Conservation (phyloP, 1,140 invertebrate species). For the Cydia splendana region DNA sequence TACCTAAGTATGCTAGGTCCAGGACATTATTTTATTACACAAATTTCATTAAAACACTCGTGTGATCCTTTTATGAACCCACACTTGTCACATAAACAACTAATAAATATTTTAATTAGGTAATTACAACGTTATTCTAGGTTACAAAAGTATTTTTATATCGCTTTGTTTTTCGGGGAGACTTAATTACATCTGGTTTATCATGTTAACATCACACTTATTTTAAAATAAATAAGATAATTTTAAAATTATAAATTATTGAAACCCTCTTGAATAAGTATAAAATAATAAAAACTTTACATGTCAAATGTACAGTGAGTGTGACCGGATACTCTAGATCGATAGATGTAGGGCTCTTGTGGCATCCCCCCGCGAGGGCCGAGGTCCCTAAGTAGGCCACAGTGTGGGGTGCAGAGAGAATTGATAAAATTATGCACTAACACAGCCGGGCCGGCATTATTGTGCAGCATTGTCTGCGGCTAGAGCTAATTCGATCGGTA, state of each 20-base stretch:
- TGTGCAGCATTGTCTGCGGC: constrained; percentile 28
- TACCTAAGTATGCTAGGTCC: too few relatives aligned
- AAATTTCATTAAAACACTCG: too few relatives aligned
- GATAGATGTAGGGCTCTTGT: constrained; percentile 32
- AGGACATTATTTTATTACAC: too few relatives aligned
- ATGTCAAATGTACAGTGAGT: constrained; percentile 24
- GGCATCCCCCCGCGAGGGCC: constrained; percentile 18
- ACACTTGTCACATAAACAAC: too few relatives aligned
- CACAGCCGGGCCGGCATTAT: constrained; percentile 27
- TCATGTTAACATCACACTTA: too few relatives aligned
- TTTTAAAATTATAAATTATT: not conserved
- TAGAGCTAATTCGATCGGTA: constrained; percentile 5
- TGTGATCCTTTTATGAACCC: too few relatives aligned
- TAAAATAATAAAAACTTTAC: constrained; percentile 13
- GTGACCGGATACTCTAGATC: constrained; percentile 30
- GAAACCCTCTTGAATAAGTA: not conserved
- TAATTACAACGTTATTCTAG: too few relatives aligned
- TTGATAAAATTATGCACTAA: constrained; percentile 32
- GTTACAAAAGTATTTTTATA: too few relatives aligned
- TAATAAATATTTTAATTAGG: too few relatives aligned
- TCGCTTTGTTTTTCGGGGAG: too few relatives aligned
- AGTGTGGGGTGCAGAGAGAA: constrained; percentile 29
- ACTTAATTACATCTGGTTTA: too few relatives aligned
- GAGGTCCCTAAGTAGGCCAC: constrained; percentile 32
- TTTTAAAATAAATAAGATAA: not conserved